Evolutionary conservation across 1,140 invertebrate genomes (phyloP), one percentile per base, ranked within the genome.

Genomic region (Rhopalosiphum padi): DNA sequence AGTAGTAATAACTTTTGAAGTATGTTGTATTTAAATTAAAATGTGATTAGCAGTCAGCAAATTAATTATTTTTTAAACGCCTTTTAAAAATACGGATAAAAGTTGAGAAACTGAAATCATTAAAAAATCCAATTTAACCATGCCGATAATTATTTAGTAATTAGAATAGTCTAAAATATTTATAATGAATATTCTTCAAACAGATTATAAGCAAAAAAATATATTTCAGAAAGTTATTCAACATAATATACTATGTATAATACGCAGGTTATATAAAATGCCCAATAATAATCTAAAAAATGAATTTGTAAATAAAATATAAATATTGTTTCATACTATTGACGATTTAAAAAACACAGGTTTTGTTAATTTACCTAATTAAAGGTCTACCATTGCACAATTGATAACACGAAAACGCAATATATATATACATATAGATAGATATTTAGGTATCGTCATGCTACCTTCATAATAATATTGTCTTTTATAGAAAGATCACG

Each of bases 21-120:
- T 55, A 25, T 55, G 51, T 55, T 89, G 55, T 37, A 89, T 89
- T 89, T 89, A 55, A 89, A 89, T 89, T 55, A 89, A 89, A 89
- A 89, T 23, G 88, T 35, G n/a, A 89, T 89, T 89, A 89, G 46
- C 48, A 25, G 55, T 53, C 30, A 41, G 88, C 25, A 11, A 53
- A 55, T 89, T 89, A 41, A 89, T 89, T 89, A 48, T 89, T 53
- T 53, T 89, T 89, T 41, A 89, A 89, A 55, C n/a, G 30, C 85
- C 30, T 46, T 48, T 86, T 43, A 86, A 86, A 86, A 30, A 21
- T 35, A n/a, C 60, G 5, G 30, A 41, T 43, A 25, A 37, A 37
- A 41, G 37, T 86, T 41, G 83, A 86, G 30, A 46, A 43, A 86
- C 5, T 86, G 25, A 46, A 86, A n/a, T 21, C 41, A 86, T 15